Evolutionary conservation across 1,140 invertebrate species (phyloP), one percentile per base, ranked within the genome.

Genomic region (Aradophagus sp.): DNA sequence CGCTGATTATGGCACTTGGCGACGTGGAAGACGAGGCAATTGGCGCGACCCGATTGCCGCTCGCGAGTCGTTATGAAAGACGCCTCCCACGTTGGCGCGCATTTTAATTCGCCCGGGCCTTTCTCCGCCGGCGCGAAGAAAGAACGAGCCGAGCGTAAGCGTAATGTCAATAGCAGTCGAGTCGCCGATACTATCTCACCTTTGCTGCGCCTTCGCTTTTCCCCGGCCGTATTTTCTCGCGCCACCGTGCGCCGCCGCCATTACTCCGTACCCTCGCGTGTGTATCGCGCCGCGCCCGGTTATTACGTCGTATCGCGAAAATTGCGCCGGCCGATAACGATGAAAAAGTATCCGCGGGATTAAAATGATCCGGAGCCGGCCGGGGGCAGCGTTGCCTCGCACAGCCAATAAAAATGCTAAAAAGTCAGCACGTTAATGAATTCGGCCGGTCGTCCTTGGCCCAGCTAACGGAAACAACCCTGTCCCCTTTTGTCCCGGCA

Each of bases 351-450:
- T 17, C 17, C 16, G n/a, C 11, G 8, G 29, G 3, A 8, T 8
- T 10, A 11, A 11, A 31, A 6, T 56, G 35, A 56, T 44, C 39
- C 55, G 15, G 20, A 23, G 7, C 8, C 12, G 36, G 2, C 12
- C 2, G 16, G 10, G 47, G 19, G n/a, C n/a, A n/a, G n/a, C n/a
- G n/a, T n/a, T n/a, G n/a, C n/a, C n/a, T n/a, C n/a, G n/a, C n/a
- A n/a, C n/a, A 42, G 45, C 45, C 59, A 70, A 70, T 70, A 70
- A 63, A 70, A 70, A 58, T 70, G 59, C 52, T 63, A 63, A 70
- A 52, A 70, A 58, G 45, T 59, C 59, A 32, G 38, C 32, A 36
- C 38, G 36, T 50, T 69, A 69, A 62, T 69, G 58, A 62, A 56
- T 62, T 58, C 52, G 45, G 11, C 14, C 23, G 12, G 14, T 47